Evolutionary conservation across 2,888 invertebrate species (phyloP).

Genomic region (Acleris holmiana): DNA sequence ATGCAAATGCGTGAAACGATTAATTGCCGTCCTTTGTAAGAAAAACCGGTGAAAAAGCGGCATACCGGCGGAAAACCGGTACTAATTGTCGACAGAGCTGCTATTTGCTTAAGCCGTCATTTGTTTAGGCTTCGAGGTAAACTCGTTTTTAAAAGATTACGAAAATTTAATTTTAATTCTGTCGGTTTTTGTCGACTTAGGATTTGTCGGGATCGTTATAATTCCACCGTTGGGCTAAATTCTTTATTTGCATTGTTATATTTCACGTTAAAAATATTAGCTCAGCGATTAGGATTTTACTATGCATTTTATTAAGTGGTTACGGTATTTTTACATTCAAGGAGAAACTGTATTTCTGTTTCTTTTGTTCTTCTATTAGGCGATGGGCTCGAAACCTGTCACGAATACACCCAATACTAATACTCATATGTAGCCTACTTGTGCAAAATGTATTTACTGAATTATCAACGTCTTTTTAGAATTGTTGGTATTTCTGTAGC

Average conservation of each 20-base stretch:
- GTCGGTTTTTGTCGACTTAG: slow-evolving; percentile 39
- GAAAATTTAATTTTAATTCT: slow-evolving; percentile 44
- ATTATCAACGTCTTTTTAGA: too few relatives aligned
- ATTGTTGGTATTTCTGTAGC: too few relatives aligned
- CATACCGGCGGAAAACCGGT: slow-evolving; percentile 50
- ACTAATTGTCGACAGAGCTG: slow-evolving; percentile 38
- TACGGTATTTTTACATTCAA: too few relatives aligned
- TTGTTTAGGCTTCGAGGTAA: slow-evolving; percentile 45
- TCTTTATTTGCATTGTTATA: slow-evolving; percentile 15
- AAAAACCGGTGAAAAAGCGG: slow-evolving; percentile 50
- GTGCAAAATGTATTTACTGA: too few relatives aligned
- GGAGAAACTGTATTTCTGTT: too few relatives aligned
- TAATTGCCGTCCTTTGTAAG: slow-evolving; percentile 52
- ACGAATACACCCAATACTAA: too few relatives aligned
- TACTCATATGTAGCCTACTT: too few relatives aligned
- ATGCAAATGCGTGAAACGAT: slow-evolving; percentile 62
- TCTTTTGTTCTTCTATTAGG: too few relatives aligned
- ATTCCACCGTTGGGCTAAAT: slow-evolving; percentile 20
- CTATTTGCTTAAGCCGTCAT: slow-evolving; percentile 41
- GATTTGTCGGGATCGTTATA: not conserved
- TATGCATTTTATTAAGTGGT: too few relatives aligned
- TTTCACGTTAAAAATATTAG: not conserved
- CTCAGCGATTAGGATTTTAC: too few relatives aligned
- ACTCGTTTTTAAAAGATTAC: slow-evolving; percentile 45
- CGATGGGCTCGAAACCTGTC: too few relatives aligned